Evolutionary conservation across 2,888 invertebrate genomes (phyloP), one percentile per base, ranked within the genome.

Genomic region (Entomobrya proxima): DNA sequence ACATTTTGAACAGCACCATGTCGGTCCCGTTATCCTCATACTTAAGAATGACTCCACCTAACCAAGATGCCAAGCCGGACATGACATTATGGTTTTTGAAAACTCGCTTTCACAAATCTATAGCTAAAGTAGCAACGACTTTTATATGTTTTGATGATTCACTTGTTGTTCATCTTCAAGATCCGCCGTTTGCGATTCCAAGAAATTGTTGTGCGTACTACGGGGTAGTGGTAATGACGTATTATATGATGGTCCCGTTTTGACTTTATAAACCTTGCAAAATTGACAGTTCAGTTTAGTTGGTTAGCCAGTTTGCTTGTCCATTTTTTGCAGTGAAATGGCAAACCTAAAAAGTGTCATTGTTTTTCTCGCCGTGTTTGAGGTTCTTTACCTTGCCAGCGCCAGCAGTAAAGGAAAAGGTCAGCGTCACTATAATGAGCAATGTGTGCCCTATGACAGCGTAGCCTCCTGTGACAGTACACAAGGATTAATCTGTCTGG

Each of bases 361-460:
- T 15, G 6, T 40, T 18, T n/a, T 72, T n/a, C 13, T 30, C 5
- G 7, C 27, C 3, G 72, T 50, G 18, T 30, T 18, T 32, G n/a
- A 32, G 4, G 21, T 52, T 15, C 11, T 67, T 40, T 67, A 30
- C 13, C 3, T 47, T 72, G 55, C 2, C 0, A 9, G 37, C 6
- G 44, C 30, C 50, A 15, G 44, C 6, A 40, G 37, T 5, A 67
- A 69, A 27, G 72, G 37, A 44, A 55, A 72, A 80, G 35, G 67
- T 5, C 24, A 61, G 37, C 55, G 84, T 47, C 83, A 83, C 21
- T 83, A 88, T 55, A 87, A 87, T 24, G 87, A 88, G 30, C 86
- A 78, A 24, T 88, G 88, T 64, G 86, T 87, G 32, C 80, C 77
- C 37, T 88, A 88, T 79, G 88, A 88, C 40, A 35, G 52, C 21